phyloP scores from a whole-genome alignment of 2,888 invertebrate genomes.

The Drosophila anomalipes region DNA sequence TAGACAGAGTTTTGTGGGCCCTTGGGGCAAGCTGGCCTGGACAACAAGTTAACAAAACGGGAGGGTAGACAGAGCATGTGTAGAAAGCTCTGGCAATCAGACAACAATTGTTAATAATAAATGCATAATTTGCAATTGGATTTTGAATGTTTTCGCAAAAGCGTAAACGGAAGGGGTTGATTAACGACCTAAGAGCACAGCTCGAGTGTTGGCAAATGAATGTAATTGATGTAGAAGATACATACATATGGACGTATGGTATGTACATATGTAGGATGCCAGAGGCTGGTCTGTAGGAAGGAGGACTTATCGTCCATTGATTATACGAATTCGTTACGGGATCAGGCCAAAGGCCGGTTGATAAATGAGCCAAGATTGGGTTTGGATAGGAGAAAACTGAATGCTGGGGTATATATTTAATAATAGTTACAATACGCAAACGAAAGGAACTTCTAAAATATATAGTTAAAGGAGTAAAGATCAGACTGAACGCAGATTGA shows the following conservation, averaged over 20 bases:
- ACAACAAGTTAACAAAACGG: conserved; percentile 6
- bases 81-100: conserved; percentile 62
- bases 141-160: conserved; percentile 71
- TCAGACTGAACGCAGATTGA: conserved; percentile 2
- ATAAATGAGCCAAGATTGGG: conserved; percentile 3
- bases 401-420: background rate
- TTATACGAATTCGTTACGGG: conserved; percentile 1
- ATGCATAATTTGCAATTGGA: conserved; percentile 82
- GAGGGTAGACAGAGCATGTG: conserved; percentile 4
- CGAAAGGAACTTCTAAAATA: background rate
- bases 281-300: background rate
- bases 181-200: conserved; percentile 60
- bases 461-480: conserved; percentile 10
- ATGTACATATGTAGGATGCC: background rate
- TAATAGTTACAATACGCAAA: background rate
- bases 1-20: conserved; percentile 58
- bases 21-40: conserved; percentile 46
- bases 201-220: conserved; percentile 18
- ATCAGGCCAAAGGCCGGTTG: background rate
- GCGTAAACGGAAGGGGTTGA: conserved; percentile 57
- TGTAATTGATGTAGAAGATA: conserved; percentile 27
- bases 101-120: conserved; percentile 80
- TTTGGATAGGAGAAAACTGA: background rate
- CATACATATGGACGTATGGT: background rate
- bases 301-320: conserved; percentile 12